A percentile compares a stretch with the other conserved stretches of the same genome.
Conservation (phyloP, 2,797 vertebrate species). For the Sebastiscus albofasciatus region DNA sequence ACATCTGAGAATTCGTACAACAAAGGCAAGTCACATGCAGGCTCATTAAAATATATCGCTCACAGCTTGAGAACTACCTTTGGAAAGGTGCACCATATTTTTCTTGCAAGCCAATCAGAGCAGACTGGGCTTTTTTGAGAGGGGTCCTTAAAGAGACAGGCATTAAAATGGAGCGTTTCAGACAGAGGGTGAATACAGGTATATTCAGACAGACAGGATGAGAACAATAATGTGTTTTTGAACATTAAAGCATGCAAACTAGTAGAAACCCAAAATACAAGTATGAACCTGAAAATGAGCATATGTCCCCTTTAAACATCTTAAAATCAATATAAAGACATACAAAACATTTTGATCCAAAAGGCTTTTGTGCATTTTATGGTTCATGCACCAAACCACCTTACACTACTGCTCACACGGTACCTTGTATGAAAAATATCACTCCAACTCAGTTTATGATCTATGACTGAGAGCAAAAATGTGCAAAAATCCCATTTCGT, state of each 20-base stretch:
- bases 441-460: slow-evolving; percentile 10
- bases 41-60: too few species aligned
- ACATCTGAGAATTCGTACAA: too few species aligned
- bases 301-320: background rate
- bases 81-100: background rate
- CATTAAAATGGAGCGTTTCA: too few species aligned
- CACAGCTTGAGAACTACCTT: background rate
- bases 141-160: too few species aligned
- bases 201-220: background rate
- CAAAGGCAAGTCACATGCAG: too few species aligned
- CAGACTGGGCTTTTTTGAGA: too few species aligned
- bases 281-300: background rate
- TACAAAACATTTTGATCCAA: background rate
- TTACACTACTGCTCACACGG: background rate
- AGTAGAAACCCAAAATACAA: background rate
- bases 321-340: background rate
- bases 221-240: background rate
- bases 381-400: background rate
- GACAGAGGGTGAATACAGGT: too few species aligned
- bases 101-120: background rate
- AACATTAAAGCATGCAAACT: background rate
- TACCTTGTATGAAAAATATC: slow-evolving; percentile 7
- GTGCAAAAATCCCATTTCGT: slow-evolving; percentile 25
- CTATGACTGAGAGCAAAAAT: slow-evolving; percentile 23
- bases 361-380: background rate